A percentile compares a stretch with the other conserved stretches of the same genome.
Conservation (phyloP, 92 coral and sea anemone genomes). For the Nematostella vectensis region DNA sequence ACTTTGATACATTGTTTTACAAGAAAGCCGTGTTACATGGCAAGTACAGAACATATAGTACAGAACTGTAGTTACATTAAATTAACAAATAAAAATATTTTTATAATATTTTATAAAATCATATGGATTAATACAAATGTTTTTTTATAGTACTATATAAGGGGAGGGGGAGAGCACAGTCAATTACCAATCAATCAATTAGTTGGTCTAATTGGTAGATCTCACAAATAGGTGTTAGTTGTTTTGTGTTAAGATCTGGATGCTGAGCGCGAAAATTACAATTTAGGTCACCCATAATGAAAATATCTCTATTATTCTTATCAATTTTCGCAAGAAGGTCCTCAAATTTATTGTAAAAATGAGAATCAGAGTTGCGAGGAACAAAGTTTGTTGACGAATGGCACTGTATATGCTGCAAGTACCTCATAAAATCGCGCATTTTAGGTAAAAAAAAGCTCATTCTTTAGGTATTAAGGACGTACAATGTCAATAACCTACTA, state of each 20-base stretch:
- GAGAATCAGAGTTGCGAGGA: neutral
- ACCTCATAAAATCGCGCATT: too few species aligned
- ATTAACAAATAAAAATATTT: too few species aligned
- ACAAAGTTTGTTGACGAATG: neutral
- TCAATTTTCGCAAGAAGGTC: neutral
- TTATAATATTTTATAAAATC: neutral
- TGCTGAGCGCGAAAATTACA: neutral
- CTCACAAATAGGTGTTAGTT: neutral
- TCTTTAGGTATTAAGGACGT: too few species aligned
- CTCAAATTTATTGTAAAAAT: neutral
- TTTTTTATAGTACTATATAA: neutral
- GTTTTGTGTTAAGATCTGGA: neutral
- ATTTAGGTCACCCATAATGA: neutral
- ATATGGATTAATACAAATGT: too few species aligned
- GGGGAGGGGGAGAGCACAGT: neutral
- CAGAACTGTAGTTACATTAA: neutral
- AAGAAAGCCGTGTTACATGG: too few species aligned
- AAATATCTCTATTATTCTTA: neutral
- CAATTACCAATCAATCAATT: conserved; percentile 1
- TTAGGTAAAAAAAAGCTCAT: too few species aligned
- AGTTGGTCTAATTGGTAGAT: conserved; percentile 8
- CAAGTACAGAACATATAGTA: too few species aligned
- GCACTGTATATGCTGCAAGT: neutral
- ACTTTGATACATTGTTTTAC: too few species aligned
- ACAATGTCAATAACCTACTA: too few species aligned